phyloP scores from a whole-genome alignment of 2,113 vertebrate species.

The Tapirus terrestris region DNA sequence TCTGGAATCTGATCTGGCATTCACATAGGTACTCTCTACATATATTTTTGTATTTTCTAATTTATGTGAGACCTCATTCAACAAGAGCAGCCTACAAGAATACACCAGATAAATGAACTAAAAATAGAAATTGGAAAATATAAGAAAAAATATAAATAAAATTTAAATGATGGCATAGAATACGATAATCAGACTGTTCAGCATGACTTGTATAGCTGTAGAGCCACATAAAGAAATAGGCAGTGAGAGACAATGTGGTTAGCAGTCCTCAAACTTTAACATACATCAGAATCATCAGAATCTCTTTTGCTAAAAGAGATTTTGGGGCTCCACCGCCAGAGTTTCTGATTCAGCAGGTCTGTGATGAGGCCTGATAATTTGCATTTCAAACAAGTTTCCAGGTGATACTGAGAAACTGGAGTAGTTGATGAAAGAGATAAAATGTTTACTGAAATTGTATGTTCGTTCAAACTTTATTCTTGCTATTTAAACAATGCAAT shows the following conservation, averaged over 20 bases:
- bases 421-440: neutral
- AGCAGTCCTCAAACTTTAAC: neutral
- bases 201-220: neutral
- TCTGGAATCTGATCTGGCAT: neutral
- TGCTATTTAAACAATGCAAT: neutral
- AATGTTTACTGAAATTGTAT: neutral
- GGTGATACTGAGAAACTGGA: neutral
- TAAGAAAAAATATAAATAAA: neutral
- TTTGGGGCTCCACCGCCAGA: neutral
- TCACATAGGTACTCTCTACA: neutral
- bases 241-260: neutral
- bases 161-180: neutral
- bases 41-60: neutral
- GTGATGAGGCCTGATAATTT: neutral
- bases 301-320: neutral
- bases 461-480: neutral
- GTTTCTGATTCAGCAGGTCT: neutral
- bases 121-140: slow-evolving; percentile 14
- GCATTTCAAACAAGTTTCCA: neutral
- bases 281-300: neutral
- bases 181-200: neutral
- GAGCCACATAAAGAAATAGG: neutral
- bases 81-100: neutral
- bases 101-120: neutral
- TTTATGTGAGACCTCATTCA: slow-evolving; percentile 1